phyloP scores from a whole-genome alignment of 2,888 invertebrate species.

The Synanthedon formicaeformis region DNA sequence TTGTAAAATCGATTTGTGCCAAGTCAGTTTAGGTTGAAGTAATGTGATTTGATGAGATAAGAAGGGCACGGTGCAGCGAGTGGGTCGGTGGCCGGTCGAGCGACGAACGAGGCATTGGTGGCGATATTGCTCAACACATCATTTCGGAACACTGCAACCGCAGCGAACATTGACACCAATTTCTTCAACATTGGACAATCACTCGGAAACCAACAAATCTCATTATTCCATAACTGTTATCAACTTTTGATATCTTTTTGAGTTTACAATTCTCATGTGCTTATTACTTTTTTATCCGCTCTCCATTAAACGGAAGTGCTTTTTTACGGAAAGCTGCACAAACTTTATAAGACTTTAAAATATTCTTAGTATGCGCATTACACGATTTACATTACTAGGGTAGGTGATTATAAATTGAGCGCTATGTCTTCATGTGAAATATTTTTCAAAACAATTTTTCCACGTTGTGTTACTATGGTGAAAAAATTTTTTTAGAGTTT shows the following conservation, averaged over 20 bases:
- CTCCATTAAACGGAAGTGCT: too few relatives aligned
- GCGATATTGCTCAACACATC: conserved; percentile 56
- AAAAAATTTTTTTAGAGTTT: too few relatives aligned
- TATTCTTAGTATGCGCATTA: too few relatives aligned
- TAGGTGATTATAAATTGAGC: too few relatives aligned
- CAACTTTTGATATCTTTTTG: conserved; percentile 6
- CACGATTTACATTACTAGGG: too few relatives aligned
- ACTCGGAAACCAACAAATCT: conserved; percentile 28
- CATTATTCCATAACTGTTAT: conserved; percentile 16
- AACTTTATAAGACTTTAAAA: too few relatives aligned
- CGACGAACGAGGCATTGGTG: conserved; percentile 6
- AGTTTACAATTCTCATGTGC: conserved; percentile 1
- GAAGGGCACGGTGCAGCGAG: conserved; percentile 37
- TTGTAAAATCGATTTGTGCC: background rate
- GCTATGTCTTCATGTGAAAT: too few relatives aligned
- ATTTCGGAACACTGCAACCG: conserved; percentile 67
- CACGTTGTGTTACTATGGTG: too few relatives aligned
- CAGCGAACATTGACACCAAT: conserved; percentile 69
- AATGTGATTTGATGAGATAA: conserved; percentile 42
- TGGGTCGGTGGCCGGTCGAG: conserved; percentile 33
- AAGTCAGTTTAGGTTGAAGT: conserved; percentile 12
- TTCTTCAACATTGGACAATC: conserved; percentile 49
- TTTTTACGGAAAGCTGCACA: too few relatives aligned
- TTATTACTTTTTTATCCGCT: too few relatives aligned
- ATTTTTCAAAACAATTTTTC: too few relatives aligned